Conservation (phyloP, 2,888 invertebrate species). For the Bugula neritina region DNA sequence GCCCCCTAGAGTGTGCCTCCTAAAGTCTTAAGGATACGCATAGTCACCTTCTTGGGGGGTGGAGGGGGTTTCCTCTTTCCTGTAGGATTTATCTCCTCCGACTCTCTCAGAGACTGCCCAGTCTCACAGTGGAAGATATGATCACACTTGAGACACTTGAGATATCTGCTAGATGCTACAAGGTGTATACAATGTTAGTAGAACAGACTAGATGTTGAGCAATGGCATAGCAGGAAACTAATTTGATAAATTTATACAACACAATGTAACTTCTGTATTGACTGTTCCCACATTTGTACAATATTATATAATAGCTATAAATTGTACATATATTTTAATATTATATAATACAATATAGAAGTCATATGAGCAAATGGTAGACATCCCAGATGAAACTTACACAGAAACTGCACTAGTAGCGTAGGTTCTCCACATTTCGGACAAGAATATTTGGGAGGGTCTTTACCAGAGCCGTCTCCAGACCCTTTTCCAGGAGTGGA, state of each 20-base stretch:
- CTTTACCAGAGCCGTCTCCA: not conserved
- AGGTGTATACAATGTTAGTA: not conserved
- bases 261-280: too few species aligned
- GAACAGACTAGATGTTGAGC: not conserved
- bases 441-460: not conserved
- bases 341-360: too few species aligned
- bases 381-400: not conserved
- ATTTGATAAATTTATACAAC: too few species aligned
- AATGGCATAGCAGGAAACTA: too few species aligned
- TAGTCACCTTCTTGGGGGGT: conserved; percentile 15
- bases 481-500: not conserved
- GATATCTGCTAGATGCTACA: not conserved
- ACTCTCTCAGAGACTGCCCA: not conserved
- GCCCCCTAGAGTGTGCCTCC: too few species aligned
- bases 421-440: conserved; percentile 9
- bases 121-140: not conserved
- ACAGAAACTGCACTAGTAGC: not conserved
- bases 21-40: too few species aligned
- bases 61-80: conserved; percentile 16
- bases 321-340: too few species aligned
- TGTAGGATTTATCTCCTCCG: not conserved
- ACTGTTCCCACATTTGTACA: too few species aligned
- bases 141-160: conserved; percentile 7
- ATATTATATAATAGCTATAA: too few species aligned
- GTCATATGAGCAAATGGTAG: too few species aligned